Evolutionary conservation across 1,140 invertebrate genomes (phyloP).

Genomic region (Pachyrhynchus sulphureomaculatus): DNA sequence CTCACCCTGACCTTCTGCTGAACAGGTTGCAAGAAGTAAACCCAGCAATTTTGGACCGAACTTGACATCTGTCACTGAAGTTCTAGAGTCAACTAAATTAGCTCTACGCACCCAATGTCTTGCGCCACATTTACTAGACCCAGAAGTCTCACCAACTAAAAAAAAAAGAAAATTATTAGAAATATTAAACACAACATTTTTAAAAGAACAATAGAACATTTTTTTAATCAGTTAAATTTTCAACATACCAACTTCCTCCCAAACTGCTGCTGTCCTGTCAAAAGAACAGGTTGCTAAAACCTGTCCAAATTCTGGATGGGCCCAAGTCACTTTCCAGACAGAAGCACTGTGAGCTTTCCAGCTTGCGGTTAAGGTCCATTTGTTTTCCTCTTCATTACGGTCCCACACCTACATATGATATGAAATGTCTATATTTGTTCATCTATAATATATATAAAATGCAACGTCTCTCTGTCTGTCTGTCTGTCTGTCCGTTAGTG

Average conservation of each 20-base stretch:
- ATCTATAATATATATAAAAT: no score
- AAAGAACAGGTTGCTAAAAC: conserved; percentile 97
- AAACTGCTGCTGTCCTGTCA: conserved; percentile 93
- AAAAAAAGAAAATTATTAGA: conserved; percentile 31
- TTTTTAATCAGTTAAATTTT: no score
- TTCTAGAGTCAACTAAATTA: conserved; percentile 90
- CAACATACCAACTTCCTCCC: conserved; percentile 90
- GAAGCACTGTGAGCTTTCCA: conserved; percentile 98
- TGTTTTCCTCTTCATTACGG: conserved; percentile 77
- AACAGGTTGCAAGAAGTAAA: conserved; percentile 86
- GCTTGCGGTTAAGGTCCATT: conserved; percentile 84
- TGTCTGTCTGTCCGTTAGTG: no score
- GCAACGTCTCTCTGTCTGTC: no score
- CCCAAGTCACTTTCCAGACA: conserved; percentile 99
- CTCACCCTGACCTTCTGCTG: conserved; percentile 81
- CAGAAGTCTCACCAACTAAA: conserved; percentile 74
- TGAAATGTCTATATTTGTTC: no score
- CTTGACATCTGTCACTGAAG: conserved; percentile 91
- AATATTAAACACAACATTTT: no score
- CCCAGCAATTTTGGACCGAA: conserved; percentile 96
- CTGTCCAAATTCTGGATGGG: conserved; percentile 95
- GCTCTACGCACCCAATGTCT: conserved; percentile 90
- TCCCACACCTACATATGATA: conserved; percentile 87
- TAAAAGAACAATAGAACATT: no score
- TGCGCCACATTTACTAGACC: conserved; percentile 68